Evolutionary conservation across 2,113 vertebrate genomes (phyloP).

Genomic region (Girardinichthys multiradiatus): DNA sequence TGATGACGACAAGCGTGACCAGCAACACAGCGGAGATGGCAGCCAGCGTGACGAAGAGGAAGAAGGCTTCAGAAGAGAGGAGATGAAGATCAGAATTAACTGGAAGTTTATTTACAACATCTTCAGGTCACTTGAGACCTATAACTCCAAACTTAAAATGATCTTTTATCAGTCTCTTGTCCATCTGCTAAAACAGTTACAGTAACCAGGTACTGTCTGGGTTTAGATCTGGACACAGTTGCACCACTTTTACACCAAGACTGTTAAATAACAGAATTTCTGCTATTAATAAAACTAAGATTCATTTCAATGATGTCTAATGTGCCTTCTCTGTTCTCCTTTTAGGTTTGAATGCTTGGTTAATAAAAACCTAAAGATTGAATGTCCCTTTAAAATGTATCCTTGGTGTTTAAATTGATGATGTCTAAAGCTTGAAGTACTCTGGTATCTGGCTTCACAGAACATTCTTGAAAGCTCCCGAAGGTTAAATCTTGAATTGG

Average conservation of each 20-base stretch:
- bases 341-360: too few species aligned
- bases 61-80: constrained; percentile 59
- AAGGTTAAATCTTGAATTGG: too few species aligned
- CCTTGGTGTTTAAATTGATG: too few species aligned
- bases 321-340: too few species aligned
- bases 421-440: too few species aligned
- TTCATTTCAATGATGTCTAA: too few species aligned
- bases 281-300: background rate
- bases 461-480: too few species aligned
- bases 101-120: background rate
- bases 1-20: constrained; percentile 59
- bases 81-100: background rate
- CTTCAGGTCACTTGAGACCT: background rate
- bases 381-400: too few species aligned
- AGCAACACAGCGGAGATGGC: constrained; percentile 68
- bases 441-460: too few species aligned
- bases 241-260: background rate
- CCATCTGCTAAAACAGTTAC: too few species aligned
- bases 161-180: background rate
- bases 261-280: background rate
- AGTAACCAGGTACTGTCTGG: too few species aligned
- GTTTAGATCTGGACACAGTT: background rate
- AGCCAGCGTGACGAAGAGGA: constrained; percentile 71
- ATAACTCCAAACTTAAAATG: background rate
- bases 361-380: too few species aligned